phyloP scores from a whole-genome alignment of 1,140 invertebrate species.

The Ephestia elutella region DNA sequence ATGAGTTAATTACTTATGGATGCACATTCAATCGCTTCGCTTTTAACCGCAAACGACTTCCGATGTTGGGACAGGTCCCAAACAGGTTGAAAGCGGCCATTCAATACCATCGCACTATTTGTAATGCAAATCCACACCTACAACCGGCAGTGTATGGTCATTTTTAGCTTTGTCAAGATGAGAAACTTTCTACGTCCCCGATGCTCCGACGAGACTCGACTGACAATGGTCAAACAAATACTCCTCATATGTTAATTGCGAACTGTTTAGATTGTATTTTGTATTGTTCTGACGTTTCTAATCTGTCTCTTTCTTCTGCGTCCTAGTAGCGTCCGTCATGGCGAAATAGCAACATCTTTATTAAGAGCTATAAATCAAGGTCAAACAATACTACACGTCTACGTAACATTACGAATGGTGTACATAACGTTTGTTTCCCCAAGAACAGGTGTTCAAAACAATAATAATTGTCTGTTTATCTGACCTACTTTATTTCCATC shows the following conservation, averaged over 20 bases:
- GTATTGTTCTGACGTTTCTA: slow-evolving; percentile 21
- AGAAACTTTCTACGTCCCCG: slow-evolving; percentile 54
- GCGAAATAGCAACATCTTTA: slow-evolving; percentile 8
- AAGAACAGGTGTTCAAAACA: slow-evolving; percentile 29
- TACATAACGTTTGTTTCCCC: slow-evolving; percentile 18
- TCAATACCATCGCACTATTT: slow-evolving; percentile 29
- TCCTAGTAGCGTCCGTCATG: slow-evolving; percentile 12
- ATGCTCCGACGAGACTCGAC: slow-evolving; percentile 36
- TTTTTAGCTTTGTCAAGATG: slow-evolving; percentile 55
- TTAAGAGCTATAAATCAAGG: slow-evolving; percentile 14
- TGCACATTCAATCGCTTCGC: neutral
- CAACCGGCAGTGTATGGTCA: slow-evolving; percentile 37
- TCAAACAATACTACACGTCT: slow-evolving; percentile 14
- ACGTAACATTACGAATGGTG: slow-evolving; percentile 7
- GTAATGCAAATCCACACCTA: slow-evolving; percentile 52
- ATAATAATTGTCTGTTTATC: slow-evolving; percentile 23
- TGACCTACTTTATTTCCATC: slow-evolving; percentile 18
- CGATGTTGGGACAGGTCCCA: slow-evolving; percentile 22
- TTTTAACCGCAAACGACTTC: slow-evolving; percentile 18
- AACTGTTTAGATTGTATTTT: slow-evolving; percentile 22
- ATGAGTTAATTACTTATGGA: neutral
- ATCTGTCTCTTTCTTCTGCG: slow-evolving; percentile 19
- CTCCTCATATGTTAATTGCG: slow-evolving; percentile 41
- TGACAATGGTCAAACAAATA: slow-evolving; percentile 41
- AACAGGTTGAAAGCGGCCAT: slow-evolving; percentile 38